Percentiles rank a stretch among this genome's conserved stretches.
phyloP scores from a whole-genome alignment of 2,797 vertebrate species.

The Emydoidea blandingii region DNA sequence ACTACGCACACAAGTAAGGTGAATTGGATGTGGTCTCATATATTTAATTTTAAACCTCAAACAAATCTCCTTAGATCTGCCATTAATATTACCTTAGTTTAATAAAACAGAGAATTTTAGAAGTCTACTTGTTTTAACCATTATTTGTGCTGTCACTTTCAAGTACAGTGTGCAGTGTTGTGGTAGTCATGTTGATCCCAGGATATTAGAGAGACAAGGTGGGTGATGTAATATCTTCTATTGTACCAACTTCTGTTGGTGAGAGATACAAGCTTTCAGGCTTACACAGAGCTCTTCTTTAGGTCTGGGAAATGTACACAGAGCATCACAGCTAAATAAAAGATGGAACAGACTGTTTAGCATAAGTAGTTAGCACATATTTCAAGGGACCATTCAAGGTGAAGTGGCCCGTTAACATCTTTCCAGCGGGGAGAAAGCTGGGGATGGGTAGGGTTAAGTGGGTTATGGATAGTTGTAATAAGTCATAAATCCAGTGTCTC shows the following conservation, averaged over 20 bases:
- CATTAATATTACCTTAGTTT: not conserved
- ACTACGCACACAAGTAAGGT: not conserved
- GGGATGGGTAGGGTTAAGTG: not conserved
- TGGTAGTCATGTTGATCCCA: not conserved
- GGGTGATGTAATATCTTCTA: not conserved
- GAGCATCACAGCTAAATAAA: not conserved
- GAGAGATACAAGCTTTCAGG: not conserved
- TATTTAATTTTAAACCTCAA: not conserved
- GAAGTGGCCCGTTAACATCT: not conserved
- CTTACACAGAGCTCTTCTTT: not conserved
- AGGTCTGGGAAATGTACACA: not conserved
- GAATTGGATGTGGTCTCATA: not conserved
- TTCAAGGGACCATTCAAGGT: not conserved
- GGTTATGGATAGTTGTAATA: not conserved
- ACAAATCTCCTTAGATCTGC: not conserved
- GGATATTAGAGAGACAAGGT: not conserved
- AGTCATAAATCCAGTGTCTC: not conserved
- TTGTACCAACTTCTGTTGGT: not conserved
- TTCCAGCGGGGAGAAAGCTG: not conserved
- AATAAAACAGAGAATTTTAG: not conserved
- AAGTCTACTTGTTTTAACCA: not conserved
- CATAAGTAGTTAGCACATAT: not conserved
- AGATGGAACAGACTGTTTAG: not conserved
- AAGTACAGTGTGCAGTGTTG: not conserved
- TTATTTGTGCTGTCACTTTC: not conserved